Conservation (phyloP, 2,113 vertebrate species). For the Loxodonta africana region DNA sequence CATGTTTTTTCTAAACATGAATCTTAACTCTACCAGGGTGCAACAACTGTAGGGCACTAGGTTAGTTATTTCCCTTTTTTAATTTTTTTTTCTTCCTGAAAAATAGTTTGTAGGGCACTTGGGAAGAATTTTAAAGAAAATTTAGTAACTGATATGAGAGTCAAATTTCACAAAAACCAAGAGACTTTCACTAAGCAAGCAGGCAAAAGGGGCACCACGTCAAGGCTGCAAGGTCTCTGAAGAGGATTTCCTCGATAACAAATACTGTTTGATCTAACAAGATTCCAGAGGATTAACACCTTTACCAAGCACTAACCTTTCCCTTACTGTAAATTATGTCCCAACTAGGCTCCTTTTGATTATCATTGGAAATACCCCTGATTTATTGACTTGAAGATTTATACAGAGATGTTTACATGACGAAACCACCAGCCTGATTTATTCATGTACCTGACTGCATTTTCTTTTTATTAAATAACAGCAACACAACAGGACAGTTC, state of each 20-base stretch:
- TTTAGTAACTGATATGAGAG: neutral
- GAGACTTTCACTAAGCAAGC: neutral
- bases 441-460: neutral
- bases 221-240: neutral
- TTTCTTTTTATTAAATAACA: constrained; percentile 10
- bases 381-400: neutral
- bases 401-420: neutral
- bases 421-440: neutral
- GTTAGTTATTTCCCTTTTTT: neutral
- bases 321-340: neutral
- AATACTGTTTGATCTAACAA: neutral
- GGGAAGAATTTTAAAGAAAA: neutral
- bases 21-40: constrained; percentile 2
- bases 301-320: neutral
- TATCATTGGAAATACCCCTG: neutral
- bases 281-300: neutral
- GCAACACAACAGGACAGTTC: neutral
- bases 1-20: constrained; percentile 53
- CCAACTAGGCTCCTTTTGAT: neutral
- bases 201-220: neutral
- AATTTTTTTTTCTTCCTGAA: constrained; percentile 9
- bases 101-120: neutral
- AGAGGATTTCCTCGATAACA: neutral
- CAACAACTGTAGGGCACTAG: neutral
- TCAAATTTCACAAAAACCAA: neutral